These are phyloP conservation scores for Frankliniella fusca DNA, from an alignment of 2,888 invertebrate genomes.

Conservation along the genomic window DNA sequence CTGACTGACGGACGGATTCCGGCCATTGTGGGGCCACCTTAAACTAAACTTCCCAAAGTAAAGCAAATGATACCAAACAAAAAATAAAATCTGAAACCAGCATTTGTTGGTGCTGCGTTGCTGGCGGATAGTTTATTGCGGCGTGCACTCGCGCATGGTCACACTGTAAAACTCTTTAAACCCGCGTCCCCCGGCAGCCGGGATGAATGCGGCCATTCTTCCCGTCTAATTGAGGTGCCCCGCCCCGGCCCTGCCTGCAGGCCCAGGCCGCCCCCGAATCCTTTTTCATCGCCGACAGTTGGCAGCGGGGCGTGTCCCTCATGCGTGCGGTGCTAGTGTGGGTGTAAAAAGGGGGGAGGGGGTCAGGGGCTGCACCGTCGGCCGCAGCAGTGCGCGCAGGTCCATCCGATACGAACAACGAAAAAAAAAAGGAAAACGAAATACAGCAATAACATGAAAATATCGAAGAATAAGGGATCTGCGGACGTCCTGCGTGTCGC, in stretches of 20 bases:
- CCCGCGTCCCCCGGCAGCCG: background rate
- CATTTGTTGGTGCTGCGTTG: background rate
- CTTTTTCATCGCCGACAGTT: constrained; percentile 9
- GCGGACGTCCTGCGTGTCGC: no score
- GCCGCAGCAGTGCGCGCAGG: background rate
- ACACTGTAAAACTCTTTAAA: background rate
- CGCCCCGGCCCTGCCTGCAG: background rate
- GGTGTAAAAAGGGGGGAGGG: background rate
- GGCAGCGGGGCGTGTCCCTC: background rate
- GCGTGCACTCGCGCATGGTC: background rate
- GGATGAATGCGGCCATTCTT: constrained; percentile 12
- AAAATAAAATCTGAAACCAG: background rate
- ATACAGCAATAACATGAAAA: no score
- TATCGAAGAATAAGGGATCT: no score
- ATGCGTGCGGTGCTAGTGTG: background rate
- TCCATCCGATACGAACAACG: no score
- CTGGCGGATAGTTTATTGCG: background rate
- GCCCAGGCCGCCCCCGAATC: no score
- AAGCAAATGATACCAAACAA: background rate
- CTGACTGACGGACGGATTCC: no score
- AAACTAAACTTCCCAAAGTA: no score
- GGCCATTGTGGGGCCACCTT: no score
- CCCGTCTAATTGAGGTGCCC: background rate
- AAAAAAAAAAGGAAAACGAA: no score
- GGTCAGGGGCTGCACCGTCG: background rate